These are phyloP conservation scores for Myotis pilosus DNA, from an alignment of 2,797 vertebrate species.

Conservation along the genomic window DNA sequence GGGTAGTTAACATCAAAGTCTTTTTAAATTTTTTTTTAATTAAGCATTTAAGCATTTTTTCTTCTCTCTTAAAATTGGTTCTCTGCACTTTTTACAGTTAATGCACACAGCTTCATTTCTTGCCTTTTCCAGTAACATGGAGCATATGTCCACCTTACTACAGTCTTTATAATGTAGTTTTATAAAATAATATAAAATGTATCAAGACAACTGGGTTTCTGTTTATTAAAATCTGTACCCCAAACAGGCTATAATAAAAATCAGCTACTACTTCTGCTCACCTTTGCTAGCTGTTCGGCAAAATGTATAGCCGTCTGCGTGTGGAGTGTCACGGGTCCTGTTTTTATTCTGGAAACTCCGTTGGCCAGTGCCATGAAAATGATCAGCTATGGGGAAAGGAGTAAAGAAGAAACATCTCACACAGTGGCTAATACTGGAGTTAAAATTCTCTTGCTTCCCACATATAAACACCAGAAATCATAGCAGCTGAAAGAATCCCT, in stretches of 20 bases:
- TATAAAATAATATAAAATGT: no score
- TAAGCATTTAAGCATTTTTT: no score
- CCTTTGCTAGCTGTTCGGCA: conserved; percentile 93
- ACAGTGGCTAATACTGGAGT: not conserved
- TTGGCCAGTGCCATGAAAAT: conserved; percentile 97
- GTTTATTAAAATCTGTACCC: not conserved
- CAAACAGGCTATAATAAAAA: not conserved
- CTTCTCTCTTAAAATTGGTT: no score
- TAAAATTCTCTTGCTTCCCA: not conserved
- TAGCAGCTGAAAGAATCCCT: not conserved
- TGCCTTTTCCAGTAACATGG: no score
- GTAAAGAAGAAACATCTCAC: conserved; percentile 37
- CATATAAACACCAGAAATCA: conserved; percentile 21
- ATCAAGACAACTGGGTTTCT: not conserved
- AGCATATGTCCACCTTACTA: no score
- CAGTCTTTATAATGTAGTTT: no score
- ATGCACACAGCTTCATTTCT: no score
- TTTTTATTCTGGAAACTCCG: conserved; percentile 92
- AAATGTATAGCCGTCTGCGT: conserved; percentile 96
- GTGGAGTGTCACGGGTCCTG: conserved; percentile 94
- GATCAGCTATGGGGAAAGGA: conserved; percentile 88
- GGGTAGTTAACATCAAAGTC: not conserved
- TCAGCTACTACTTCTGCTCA: conserved; percentile 69
- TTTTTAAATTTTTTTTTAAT: not conserved
- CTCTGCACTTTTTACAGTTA: no score